phyloP scores from a whole-genome alignment of 2,113 vertebrate genomes.

The Nibea albiflora region DNA sequence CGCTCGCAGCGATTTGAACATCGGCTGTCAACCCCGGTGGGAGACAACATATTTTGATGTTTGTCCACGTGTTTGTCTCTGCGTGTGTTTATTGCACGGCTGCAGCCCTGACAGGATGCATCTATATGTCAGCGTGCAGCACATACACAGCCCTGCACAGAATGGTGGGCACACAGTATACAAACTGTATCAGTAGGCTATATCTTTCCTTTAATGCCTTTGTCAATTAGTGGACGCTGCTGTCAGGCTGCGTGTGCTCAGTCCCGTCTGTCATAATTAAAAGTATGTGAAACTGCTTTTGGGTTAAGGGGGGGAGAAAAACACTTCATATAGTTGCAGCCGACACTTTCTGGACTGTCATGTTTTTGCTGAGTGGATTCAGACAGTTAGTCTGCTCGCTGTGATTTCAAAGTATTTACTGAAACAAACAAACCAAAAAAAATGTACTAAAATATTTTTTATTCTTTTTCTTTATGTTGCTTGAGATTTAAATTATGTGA shows the following conservation, averaged over 20 bases:
- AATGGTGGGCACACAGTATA: constrained; percentile 34
- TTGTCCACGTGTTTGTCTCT: constrained; percentile 47
- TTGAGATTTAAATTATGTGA: background rate
- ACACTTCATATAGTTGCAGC: constrained; percentile 26
- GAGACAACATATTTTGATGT: constrained; percentile 65
- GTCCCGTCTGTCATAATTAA: constrained; percentile 66
- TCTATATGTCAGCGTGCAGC: constrained; percentile 32
- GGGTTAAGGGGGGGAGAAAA: constrained; percentile 44
- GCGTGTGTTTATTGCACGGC: constrained; percentile 32
- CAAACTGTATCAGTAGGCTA: constrained; percentile 26
- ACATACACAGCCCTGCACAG: constrained; percentile 32
- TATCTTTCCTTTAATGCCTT: constrained; percentile 53
- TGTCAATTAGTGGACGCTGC: constrained; percentile 57
- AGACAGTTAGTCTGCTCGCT: background rate
- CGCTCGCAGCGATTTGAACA: constrained; percentile 69
- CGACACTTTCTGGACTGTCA: constrained; percentile 37
- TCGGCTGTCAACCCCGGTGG: constrained; percentile 60
- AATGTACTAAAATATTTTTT: background rate
- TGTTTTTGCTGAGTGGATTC: constrained; percentile 41
- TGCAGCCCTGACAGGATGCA: constrained; percentile 53
- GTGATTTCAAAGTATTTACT: constrained; percentile 1
- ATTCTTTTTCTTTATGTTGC: background rate
- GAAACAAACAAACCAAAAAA: background rate
- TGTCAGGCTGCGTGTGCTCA: constrained; percentile 48
- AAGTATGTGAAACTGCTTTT: constrained; percentile 47